These are phyloP conservation scores for Harpalus rubripes DNA, from an alignment of 2,888 invertebrate genomes.

Conservation along the genomic window DNA sequence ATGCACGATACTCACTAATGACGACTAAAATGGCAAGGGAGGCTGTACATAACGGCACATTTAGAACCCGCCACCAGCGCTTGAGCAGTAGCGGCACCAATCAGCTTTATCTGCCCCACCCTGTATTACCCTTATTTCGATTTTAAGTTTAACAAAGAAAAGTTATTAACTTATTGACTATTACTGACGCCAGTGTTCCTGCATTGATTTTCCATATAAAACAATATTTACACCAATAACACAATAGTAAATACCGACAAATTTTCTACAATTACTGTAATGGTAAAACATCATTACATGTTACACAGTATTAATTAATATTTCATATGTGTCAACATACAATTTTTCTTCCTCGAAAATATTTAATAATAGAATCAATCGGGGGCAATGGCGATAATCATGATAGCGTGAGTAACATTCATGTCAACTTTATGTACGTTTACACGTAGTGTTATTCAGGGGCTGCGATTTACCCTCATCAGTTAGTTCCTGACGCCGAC, in stretches of 20 bases:
- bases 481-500: constrained; percentile 5
- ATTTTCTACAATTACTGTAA: constrained; percentile 16
- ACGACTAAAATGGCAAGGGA: no score
- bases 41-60: no score
- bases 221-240: no score
- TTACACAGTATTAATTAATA: background rate
- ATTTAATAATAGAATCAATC: constrained; percentile 35
- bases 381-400: background rate
- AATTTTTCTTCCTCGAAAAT: constrained; percentile 30
- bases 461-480: background rate
- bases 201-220: background rate
- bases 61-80: no score
- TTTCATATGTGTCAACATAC: background rate
- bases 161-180: no score
- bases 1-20: no score
- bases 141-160: no score
- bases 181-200: no score
- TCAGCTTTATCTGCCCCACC: no score
- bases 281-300: background rate
- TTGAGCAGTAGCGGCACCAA: no score
- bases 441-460: background rate
- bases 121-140: no score
- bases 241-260: no score
- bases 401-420: background rate
- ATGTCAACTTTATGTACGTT: constrained; percentile 8